Evolutionary conservation across 2,797 vertebrate genomes (phyloP), one percentile per base, ranked within the genome.

Genomic region (Ataeniobius toweri): DNA sequence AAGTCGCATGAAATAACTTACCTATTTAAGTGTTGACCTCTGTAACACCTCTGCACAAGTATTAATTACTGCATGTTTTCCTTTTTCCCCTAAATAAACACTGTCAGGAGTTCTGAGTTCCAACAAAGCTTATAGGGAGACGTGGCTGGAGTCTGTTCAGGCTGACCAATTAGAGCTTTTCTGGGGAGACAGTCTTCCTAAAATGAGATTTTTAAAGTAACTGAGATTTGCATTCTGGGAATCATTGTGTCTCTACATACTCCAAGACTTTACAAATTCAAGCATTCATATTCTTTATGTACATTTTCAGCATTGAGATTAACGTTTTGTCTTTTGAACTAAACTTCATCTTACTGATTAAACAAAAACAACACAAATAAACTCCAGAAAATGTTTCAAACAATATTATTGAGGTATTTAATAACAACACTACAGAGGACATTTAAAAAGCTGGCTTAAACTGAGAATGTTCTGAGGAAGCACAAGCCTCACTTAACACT

Each of bases 371-470:
- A 65, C 83, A 86, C 74, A 67, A 63, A 88, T 28, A 6, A 86
- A 73, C 77, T 86, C 80, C 78, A 72, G 65, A 51, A 70, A 53
- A 44, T 5, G 41, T 50, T 31, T 65, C n/a, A 59, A 69, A 85
- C 71, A 68, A 51, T 70, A 76, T 70, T 82, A 73, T 82, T 85
- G 90, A 92, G 89, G 89, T 89, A 92, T 90, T 89, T 55, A 78
- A 79, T 72, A 79, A 65, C 3, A 83, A 86, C 67, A 80, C 74
- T 67, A 12, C 22, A n/a, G 65, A 72, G 63, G 26, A 24, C 50
- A 36, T 59, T 80, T 71, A 71, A 82, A 88, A 69, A 80, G 77
- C 81, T 86, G 77, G 75, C 82, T 85, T 58, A 48, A 75, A 67
- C 41, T 71, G 81, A 78, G 82, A 0, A 46, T 51, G 76, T 83